Conservation (phyloP, 2,888 invertebrate genomes). For the Salpingus planirostris region DNA sequence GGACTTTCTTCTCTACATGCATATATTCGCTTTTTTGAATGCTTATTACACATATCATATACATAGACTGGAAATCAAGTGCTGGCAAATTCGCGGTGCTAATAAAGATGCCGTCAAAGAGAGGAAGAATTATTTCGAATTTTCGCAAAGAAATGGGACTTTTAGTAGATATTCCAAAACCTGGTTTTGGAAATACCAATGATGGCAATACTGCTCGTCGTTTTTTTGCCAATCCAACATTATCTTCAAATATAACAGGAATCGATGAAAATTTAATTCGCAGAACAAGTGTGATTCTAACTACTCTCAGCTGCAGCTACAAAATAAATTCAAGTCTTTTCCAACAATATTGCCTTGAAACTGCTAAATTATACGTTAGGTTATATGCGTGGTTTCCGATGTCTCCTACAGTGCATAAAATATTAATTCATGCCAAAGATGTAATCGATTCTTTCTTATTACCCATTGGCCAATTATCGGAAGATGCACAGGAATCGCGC, state of each 20-base stretch:
- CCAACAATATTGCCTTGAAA: constrained; percentile 12
- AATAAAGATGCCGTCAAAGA: constrained; percentile 3
- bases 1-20: constrained; percentile 15
- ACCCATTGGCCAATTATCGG: constrained; percentile 19
- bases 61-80: constrained; percentile 3
- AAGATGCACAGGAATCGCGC: constrained; percentile 21
- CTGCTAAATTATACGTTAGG: constrained; percentile 15
- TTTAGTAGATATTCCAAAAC: constrained; percentile 21
- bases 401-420: constrained; percentile 29
- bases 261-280: constrained; percentile 10
- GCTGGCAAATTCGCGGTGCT: background rate
- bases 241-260: constrained; percentile 15
- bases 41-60: constrained; percentile 3
- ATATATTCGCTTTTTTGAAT: constrained; percentile 14
- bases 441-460: constrained; percentile 22
- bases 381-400: constrained; percentile 23
- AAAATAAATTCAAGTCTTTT: constrained; percentile 13
- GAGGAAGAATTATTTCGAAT: constrained; percentile 6
- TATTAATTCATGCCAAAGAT: constrained; percentile 24
- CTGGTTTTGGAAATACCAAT: constrained; percentile 21
- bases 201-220: constrained; percentile 22
- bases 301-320: constrained; percentile 15
- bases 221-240: constrained; percentile 19
- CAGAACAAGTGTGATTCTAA: constrained; percentile 12
- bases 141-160: constrained; percentile 15